Percentiles rank a stretch among this genome's conserved stretches.
These are phyloP conservation scores for Buphagus erythrorhynchus DNA, from an alignment of 2,797 vertebrate species.

Conservation along the genomic window DNA sequence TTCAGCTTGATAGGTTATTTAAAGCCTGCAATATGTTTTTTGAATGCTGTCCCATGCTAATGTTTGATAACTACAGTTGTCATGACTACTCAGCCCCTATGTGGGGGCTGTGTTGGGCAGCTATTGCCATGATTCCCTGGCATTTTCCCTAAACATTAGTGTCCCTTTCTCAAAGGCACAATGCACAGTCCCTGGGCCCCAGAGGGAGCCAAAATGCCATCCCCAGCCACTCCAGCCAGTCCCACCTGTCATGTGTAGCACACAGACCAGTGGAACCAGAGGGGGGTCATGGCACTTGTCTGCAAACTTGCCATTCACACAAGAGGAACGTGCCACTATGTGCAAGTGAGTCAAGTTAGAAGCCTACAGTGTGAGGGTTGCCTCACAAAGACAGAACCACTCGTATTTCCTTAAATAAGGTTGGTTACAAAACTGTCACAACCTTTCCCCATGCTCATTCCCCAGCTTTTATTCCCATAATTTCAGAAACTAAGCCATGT, in stretches of 20 bases:
- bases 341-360: background rate
- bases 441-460: background rate
- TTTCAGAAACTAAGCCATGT: background rate
- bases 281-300: background rate
- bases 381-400: background rate
- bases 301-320: background rate
- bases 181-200: background rate
- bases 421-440: background rate
- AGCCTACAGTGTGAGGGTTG: background rate
- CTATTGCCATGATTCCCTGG: background rate
- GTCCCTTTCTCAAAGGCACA: background rate
- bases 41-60: background rate
- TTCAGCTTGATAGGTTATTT: background rate
- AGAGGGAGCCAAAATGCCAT: background rate
- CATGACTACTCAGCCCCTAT: background rate
- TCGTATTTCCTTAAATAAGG: background rate
- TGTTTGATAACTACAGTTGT: background rate
- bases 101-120: background rate
- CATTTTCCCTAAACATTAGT: background rate
- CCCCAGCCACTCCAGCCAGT: background rate
- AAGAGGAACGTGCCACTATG: background rate
- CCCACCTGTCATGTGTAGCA: background rate
- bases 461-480: background rate
- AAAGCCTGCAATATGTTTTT: background rate
- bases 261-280: background rate